These are phyloP conservation scores for Hozukius guyotensis DNA, from an alignment of 2,797 vertebrate species.

Conservation along the genomic window DNA sequence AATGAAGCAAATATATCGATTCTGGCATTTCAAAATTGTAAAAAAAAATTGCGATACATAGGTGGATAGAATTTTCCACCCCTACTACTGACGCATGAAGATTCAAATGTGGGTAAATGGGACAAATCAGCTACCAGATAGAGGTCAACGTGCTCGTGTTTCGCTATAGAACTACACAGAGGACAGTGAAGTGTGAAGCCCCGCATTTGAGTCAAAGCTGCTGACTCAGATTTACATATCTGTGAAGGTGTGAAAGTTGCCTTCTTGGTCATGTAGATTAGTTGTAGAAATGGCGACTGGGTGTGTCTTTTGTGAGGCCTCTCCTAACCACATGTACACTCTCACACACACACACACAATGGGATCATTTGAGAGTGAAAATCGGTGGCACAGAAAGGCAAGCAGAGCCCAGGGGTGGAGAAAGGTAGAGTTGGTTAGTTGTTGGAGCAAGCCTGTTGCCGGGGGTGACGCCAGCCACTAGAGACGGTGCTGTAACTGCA, in stretches of 20 bases:
- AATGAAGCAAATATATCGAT: too few relatives aligned
- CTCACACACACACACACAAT: constrained; percentile 34
- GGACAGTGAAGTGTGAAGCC: background rate
- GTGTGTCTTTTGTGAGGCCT: constrained; percentile 61
- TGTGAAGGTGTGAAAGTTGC: constrained; percentile 53
- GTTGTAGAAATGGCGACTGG: constrained; percentile 37
- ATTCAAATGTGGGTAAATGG: constrained; percentile 49
- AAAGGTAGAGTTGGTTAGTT: constrained; percentile 72
- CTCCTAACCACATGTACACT: constrained; percentile 26
- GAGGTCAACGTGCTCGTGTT: constrained; percentile 1
- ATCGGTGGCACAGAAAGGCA: constrained; percentile 63
- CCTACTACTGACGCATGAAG: background rate
- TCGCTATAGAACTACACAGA: background rate
- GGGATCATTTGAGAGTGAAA: constrained; percentile 75
- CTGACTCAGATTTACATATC: constrained; percentile 57
- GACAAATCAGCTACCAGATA: constrained; percentile 22
- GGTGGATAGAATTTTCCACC: too few relatives aligned
- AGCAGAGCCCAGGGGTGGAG: constrained; percentile 62
- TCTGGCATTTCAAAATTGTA: too few relatives aligned
- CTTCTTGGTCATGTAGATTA: constrained; percentile 62
- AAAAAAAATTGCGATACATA: too few relatives aligned
- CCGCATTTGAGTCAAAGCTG: constrained; percentile 19
- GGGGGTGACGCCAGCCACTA: constrained; percentile 74
- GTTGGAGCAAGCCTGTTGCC: constrained; percentile 77
- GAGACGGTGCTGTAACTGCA: constrained; percentile 71